Evolutionary conservation across 2,888 invertebrate genomes (phyloP).

Genomic region (Caenorhabditis sp.): DNA sequence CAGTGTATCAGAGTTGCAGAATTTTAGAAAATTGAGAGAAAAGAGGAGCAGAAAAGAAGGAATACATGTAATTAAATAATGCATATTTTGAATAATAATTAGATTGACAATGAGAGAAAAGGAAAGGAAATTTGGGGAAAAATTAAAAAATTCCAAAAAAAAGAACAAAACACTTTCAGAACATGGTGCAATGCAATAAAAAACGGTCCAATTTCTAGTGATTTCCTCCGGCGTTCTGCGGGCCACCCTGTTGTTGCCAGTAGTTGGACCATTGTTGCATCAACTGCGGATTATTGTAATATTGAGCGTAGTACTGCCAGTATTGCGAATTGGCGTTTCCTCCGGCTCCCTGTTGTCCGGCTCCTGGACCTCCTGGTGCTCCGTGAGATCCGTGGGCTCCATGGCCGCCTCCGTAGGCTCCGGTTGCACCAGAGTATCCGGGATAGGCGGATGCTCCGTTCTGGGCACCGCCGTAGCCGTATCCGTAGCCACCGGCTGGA

Average conservation of each 20-base stretch:
- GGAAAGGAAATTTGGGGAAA: too few species aligned
- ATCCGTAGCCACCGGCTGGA: conserved; percentile 58
- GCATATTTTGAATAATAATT: neutral
- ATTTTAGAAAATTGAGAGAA: too few species aligned
- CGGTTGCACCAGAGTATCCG: conserved; percentile 21
- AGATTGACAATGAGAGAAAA: neutral
- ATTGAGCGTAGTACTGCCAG: conserved; percentile 77
- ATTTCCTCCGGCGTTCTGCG: conserved; percentile 37
- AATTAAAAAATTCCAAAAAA: too few species aligned
- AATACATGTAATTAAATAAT: conserved; percentile 26
- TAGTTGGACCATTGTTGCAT: conserved; percentile 75
- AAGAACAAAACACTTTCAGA: too few species aligned
- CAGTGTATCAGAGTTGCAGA: too few species aligned
- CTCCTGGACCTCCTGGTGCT: conserved; percentile 12
- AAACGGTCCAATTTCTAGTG: neutral
- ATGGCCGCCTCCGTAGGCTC: conserved; percentile 11
- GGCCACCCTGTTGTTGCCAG: conserved; percentile 61
- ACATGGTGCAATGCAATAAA: too few species aligned
- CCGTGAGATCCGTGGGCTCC: conserved; percentile 11
- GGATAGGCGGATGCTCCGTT: neutral
- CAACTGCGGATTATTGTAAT: conserved; percentile 77
- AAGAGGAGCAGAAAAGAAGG: neutral
- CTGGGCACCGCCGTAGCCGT: conserved; percentile 38
- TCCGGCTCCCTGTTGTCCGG: too few species aligned
- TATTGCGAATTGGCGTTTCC: conserved; percentile 71